phyloP scores from a whole-genome alignment of 1,140 invertebrate genomes.

The Ctenoplectra terminalis region DNA sequence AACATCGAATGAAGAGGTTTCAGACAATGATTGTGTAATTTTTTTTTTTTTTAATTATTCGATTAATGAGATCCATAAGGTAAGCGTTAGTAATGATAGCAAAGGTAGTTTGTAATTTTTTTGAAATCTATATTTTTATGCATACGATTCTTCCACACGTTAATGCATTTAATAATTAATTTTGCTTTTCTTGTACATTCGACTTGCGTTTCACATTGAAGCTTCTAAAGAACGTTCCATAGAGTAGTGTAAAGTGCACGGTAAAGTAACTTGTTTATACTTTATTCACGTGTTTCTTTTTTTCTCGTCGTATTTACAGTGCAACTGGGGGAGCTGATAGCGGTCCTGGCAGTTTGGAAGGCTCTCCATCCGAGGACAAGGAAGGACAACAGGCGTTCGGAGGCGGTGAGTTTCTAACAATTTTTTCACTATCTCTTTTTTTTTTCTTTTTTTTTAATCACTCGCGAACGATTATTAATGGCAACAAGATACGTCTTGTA shows the following conservation, averaged over 20 bases:
- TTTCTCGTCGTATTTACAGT: slow-evolving; percentile 81
- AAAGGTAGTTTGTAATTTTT: not conserved
- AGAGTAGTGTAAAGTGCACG: not conserved
- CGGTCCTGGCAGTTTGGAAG: slow-evolving; percentile 88
- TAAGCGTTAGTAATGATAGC: not conserved
- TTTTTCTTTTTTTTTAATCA: too few relatives aligned
- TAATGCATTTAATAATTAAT: not conserved
- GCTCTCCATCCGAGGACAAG: slow-evolving; percentile 90
- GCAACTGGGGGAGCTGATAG: slow-evolving; percentile 94
- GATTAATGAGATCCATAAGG: slow-evolving; percentile 6
- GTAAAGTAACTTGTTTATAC: not conserved
- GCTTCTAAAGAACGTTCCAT: slow-evolving; percentile 1
- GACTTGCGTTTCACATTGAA: not conserved
- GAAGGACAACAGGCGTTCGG: slow-evolving; percentile 88
- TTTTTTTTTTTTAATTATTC: not conserved
- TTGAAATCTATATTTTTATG: too few relatives aligned
- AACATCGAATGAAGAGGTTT: not conserved
- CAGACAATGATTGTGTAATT: not conserved
- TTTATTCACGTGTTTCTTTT: not conserved
- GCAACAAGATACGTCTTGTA: not conserved
- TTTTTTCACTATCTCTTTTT: not conserved
- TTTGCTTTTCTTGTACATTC: not conserved
- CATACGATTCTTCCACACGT: not conserved
- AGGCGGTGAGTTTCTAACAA: slow-evolving; percentile 86
- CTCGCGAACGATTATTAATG: not conserved